Conservation (phyloP, 2,797 vertebrate genomes). For the Crenichthys baileyi region DNA sequence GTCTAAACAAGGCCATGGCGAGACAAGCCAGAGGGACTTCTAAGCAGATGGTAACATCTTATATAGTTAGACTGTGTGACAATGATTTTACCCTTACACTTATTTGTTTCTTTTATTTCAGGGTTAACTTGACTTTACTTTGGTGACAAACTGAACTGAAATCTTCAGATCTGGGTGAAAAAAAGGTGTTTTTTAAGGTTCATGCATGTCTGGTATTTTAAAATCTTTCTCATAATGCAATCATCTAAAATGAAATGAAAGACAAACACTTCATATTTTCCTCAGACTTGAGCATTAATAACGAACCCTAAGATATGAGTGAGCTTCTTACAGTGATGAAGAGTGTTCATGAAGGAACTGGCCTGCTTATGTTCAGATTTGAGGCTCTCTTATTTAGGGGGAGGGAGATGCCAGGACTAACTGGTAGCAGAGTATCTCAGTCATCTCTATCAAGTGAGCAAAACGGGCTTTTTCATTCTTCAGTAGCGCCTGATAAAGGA, state of each 20-base stretch:
- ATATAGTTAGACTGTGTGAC: too few relatives aligned
- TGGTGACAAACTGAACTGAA: too few relatives aligned
- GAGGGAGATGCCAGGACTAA: neutral
- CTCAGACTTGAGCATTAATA: too few relatives aligned
- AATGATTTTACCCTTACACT: neutral
- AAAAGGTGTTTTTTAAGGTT: neutral
- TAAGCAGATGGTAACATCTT: neutral
- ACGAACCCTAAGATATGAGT: neutral
- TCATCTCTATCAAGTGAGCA: neutral
- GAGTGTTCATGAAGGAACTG: neutral
- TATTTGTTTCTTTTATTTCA: neutral
- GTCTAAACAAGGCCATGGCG: neutral
- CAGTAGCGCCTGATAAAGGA: constrained; percentile 12
- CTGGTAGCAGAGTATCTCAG: neutral
- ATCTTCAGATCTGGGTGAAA: neutral
- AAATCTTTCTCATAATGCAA: neutral
- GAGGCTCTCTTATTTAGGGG: constrained; percentile 5
- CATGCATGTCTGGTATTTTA: neutral
- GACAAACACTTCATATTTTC: neutral
- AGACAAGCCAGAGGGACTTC: neutral
- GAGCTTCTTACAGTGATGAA: neutral
- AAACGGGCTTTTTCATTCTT: neutral
- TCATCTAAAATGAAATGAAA: neutral
- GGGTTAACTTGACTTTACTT: neutral
- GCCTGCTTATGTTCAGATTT: constrained; percentile 10